Evolutionary conservation across 2,888 invertebrate genomes (phyloP).

Genomic region (Micoletzkya japonica): DNA sequence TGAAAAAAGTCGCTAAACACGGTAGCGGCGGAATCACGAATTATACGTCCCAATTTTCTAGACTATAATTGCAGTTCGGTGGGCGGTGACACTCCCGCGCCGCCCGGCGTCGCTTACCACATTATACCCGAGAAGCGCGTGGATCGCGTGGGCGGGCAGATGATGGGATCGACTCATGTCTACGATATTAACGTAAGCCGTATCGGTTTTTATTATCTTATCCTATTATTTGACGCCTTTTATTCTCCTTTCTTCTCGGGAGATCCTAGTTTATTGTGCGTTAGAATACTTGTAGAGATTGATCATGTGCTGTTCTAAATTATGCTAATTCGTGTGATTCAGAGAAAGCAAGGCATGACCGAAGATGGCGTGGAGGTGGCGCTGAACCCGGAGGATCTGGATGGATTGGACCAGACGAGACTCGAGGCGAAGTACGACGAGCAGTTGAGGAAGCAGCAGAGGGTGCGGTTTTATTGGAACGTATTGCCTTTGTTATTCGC

Average conservation of each 20-base stretch:
- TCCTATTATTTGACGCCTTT: no score
- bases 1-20: no score
- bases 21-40: no score
- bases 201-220: not conserved
- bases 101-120: constrained; percentile 78
- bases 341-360: constrained; percentile 47
- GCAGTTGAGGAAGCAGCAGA: constrained; percentile 86
- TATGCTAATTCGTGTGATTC: no score
- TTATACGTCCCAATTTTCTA: no score
- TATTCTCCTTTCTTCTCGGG: no score
- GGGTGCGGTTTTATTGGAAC: constrained; percentile 8
- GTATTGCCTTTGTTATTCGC: not conserved
- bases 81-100: constrained; percentile 54
- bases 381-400: constrained; percentile 68
- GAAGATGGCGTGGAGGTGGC: constrained; percentile 74
- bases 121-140: constrained; percentile 90
- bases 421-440: constrained; percentile 95
- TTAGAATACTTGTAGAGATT: no score
- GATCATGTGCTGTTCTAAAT: no score
- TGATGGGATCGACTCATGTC: constrained; percentile 94
- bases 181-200: constrained; percentile 80
- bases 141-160: constrained; percentile 76
- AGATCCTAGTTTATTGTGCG: no score
- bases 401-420: constrained; percentile 67
- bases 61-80: constrained; percentile 36